A percentile compares a stretch with the other conserved stretches of the same genome.
Evolutionary conservation across 2,113 vertebrate genomes (phyloP).

Genomic region (Potamarius usumacintae): DNA sequence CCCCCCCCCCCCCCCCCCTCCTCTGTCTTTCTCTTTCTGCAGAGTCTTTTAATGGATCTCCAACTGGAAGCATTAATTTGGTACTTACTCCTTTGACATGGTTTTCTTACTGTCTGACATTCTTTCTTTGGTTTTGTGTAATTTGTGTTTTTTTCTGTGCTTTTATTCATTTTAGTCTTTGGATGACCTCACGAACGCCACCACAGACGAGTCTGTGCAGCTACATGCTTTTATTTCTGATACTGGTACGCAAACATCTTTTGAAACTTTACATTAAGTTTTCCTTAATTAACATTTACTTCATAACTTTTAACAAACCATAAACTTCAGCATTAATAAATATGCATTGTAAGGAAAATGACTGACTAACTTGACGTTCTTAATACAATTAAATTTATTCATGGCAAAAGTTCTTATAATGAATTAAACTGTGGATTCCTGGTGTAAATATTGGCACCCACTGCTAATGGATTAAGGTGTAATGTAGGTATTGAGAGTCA

Average conservation of each 20-base stretch:
- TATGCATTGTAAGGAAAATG: background rate
- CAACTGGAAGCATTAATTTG: slow-evolving; percentile 94
- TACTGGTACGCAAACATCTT: slow-evolving; percentile 79
- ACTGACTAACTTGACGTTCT: background rate
- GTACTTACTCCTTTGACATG: slow-evolving; percentile 67
- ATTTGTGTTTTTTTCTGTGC: background rate
- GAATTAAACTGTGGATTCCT: background rate
- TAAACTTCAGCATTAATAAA: background rate
- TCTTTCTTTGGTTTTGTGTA: background rate
- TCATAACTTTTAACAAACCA: background rate
- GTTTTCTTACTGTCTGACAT: background rate
- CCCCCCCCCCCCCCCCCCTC: background rate
- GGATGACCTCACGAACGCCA: slow-evolving; percentile 90
- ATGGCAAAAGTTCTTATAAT: background rate
- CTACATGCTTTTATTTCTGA: slow-evolving; percentile 96
- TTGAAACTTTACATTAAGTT: too few relatives aligned
- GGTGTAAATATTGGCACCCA: background rate
- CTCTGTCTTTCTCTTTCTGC: slow-evolving; percentile 39
- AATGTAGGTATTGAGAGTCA: background rate
- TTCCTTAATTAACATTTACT: background rate
- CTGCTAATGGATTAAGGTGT: background rate
- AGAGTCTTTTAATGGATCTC: slow-evolving; percentile 98
- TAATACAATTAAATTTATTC: background rate
- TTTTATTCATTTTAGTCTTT: slow-evolving; percentile 77
- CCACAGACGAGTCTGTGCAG: slow-evolving; percentile 86